These are phyloP conservation scores for Phoronis australis DNA, from an alignment of 2,888 invertebrate genomes.

Conservation along the genomic window DNA sequence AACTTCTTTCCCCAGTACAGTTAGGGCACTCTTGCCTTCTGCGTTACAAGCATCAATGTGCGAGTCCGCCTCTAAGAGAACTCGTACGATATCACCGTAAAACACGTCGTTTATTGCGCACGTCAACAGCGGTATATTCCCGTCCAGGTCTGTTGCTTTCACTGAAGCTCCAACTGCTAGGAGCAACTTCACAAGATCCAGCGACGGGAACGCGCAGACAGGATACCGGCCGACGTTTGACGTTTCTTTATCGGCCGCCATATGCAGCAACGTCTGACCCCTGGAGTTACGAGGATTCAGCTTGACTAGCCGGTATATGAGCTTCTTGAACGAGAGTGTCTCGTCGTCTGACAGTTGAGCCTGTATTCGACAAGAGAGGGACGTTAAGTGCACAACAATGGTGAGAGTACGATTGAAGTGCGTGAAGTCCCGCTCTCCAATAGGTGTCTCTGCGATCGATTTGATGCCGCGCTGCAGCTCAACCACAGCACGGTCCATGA, in stretches of 20 bases:
- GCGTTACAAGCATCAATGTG: constrained; percentile 67
- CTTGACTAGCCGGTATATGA: constrained; percentile 73
- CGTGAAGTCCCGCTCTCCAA: constrained; percentile 62
- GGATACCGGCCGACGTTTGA: constrained; percentile 65
- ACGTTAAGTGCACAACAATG: constrained; percentile 68
- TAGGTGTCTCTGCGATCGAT: constrained; percentile 18
- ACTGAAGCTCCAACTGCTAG: constrained; percentile 78
- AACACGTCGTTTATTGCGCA: constrained; percentile 70
- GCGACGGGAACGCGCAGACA: constrained; percentile 67
- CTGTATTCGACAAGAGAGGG: constrained; percentile 47
- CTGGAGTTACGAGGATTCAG: constrained; percentile 58
- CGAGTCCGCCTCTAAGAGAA: constrained; percentile 73
- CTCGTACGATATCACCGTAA: constrained; percentile 66
- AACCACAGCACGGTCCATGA: constrained; percentile 71
- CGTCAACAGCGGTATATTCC: constrained; percentile 83
- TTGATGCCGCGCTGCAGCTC: constrained; percentile 56
- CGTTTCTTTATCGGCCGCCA: constrained; percentile 76
- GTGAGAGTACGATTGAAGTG: constrained; percentile 79
- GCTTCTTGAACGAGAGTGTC: constrained; percentile 60
- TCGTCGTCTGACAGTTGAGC: constrained; percentile 41
- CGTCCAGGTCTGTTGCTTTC: constrained; percentile 72
- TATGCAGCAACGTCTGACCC: constrained; percentile 59
- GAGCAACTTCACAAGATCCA: constrained; percentile 67
- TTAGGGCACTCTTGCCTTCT: constrained; percentile 37
- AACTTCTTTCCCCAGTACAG: constrained; percentile 39